Conservation (phyloP, 2,113 vertebrate species). For the Phocoena phocoena region DNA sequence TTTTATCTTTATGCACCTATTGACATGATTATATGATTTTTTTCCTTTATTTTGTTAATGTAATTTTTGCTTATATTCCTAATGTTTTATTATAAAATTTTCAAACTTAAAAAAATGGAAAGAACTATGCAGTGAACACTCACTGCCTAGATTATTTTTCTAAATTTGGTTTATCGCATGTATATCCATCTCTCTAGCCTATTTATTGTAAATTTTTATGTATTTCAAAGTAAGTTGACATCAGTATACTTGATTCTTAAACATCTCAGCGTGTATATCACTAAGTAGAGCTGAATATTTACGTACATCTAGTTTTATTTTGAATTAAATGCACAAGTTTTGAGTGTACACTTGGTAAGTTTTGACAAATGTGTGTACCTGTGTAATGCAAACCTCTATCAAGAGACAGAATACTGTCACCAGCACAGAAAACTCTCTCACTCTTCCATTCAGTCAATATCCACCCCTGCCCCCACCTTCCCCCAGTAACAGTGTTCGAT, state of each 20-base stretch:
- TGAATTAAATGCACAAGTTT: background rate
- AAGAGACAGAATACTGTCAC: accelerated
- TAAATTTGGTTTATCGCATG: accelerated
- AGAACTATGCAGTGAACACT: accelerated
- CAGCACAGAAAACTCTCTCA: accelerated
- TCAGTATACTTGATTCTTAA: background rate
- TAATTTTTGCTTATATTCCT: background rate
- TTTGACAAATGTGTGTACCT: background rate
- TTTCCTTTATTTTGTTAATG: background rate
- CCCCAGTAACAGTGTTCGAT: accelerated
- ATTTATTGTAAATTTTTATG: no score
- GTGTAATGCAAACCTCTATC: background rate
- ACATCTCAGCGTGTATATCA: background rate
- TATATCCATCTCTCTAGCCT: accelerated
- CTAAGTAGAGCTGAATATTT: background rate
- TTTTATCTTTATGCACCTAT: background rate
- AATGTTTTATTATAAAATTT: background rate
- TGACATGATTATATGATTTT: background rate
- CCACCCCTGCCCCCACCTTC: accelerated
- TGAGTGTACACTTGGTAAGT: background rate
- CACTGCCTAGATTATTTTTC: accelerated
- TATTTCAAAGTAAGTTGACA: background rate
- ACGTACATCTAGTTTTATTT: background rate
- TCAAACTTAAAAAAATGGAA: background rate
- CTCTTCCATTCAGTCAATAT: accelerated